Percentiles rank a stretch among this genome's conserved stretches.
Conservation (phyloP, 2,113 vertebrate genomes). For the Martes martes region DNA sequence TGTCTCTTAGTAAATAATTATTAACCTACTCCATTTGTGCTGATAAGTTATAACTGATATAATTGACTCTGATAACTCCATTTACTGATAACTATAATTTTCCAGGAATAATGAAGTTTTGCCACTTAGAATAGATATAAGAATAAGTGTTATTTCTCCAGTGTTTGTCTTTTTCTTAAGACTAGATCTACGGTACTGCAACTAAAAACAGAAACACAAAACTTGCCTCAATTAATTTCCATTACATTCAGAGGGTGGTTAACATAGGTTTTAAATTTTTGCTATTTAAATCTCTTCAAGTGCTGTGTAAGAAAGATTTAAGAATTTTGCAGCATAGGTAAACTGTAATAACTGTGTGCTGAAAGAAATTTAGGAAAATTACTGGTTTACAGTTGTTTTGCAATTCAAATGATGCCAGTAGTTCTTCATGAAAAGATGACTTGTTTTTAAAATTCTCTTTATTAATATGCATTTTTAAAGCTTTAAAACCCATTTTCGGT, state of each 20-base stretch:
- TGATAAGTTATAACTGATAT: not conserved
- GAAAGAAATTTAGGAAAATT: slow-evolving; percentile 45
- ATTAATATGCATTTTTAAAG: slow-evolving; percentile 31
- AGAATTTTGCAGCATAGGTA: not conserved
- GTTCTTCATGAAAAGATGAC: not conserved
- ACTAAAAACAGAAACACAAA: not conserved
- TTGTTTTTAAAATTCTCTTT: not conserved
- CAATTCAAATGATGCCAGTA: not conserved
- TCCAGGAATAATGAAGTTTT: not conserved
- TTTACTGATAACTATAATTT: slow-evolving; percentile 14
- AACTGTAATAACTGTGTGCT: not conserved
- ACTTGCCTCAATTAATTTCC: not conserved
- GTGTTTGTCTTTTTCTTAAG: not conserved
- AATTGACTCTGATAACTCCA: not conserved
- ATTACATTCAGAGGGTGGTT: not conserved
- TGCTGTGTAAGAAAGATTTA: not conserved
- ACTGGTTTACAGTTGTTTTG: not conserved
- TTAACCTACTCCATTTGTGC: not conserved
- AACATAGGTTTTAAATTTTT: not conserved
- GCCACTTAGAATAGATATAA: not conserved
- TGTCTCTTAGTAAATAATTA: slow-evolving; percentile 13
- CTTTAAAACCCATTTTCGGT: not conserved
- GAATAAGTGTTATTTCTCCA: not conserved
- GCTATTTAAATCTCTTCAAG: not conserved
- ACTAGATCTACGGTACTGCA: not conserved